phyloP scores from a whole-genome alignment of 2,888 invertebrate genomes.

The Drosophila lacicola region DNA sequence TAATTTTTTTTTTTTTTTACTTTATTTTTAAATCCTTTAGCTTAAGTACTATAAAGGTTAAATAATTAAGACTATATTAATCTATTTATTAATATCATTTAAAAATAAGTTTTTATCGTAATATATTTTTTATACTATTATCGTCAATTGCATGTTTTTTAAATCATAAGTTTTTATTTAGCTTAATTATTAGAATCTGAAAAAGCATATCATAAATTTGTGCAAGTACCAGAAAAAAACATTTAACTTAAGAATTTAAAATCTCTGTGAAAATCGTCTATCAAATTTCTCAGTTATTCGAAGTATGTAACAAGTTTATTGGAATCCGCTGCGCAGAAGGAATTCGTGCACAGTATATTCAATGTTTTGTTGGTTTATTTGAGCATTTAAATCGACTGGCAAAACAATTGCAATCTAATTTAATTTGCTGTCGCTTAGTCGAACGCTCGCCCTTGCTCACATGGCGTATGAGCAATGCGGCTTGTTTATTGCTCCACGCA shows the following conservation, averaged over 20 bases:
- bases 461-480: slow-evolving; percentile 73
- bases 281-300: slow-evolving; percentile 1
- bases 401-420: slow-evolving; percentile 69
- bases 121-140: neutral
- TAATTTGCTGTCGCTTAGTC: slow-evolving; percentile 52
- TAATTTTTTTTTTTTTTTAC: too few species aligned
- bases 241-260: neutral
- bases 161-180: too few species aligned
- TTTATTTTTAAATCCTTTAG: too few species aligned
- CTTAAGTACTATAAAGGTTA: too few species aligned
- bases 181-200: too few species aligned
- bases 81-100: too few species aligned
- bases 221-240: too few species aligned
- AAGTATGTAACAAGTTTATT: slow-evolving; percentile 6
- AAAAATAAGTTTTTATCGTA: too few species aligned
- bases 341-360: slow-evolving; percentile 21
- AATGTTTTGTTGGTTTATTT: slow-evolving; percentile 30
- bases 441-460: slow-evolving; percentile 22
- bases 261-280: too few species aligned
- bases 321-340: slow-evolving; percentile 14
- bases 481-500: slow-evolving; percentile 66
- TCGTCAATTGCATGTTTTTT: neutral
- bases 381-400: slow-evolving; percentile 56
- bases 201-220: too few species aligned
- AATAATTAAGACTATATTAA: too few species aligned